Percentiles rank a stretch among this genome's conserved stretches.
These are phyloP conservation scores for Heterochromis multidens DNA, from an alignment of 2,113 vertebrate genomes.

Conservation along the genomic window DNA sequence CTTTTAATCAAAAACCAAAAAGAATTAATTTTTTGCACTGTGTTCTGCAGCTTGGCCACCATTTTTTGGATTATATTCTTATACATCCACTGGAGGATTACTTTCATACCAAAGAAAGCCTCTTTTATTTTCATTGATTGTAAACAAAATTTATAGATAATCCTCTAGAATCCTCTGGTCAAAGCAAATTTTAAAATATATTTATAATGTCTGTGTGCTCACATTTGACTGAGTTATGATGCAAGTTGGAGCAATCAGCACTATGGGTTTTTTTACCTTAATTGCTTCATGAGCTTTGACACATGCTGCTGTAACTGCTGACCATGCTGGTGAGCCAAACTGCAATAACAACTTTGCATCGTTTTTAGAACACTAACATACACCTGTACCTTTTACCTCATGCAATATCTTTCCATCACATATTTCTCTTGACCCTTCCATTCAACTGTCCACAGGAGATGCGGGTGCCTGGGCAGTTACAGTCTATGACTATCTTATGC, in stretches of 20 bases:
- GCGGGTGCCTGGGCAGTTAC: too few relatives aligned
- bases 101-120: too few relatives aligned
- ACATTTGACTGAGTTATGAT: not conserved
- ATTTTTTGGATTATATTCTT: too few relatives aligned
- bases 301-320: not conserved
- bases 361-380: fast-evolving
- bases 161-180: too few relatives aligned
- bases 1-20: too few relatives aligned
- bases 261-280: not conserved
- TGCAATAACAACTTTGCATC: not conserved
- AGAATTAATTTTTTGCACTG: too few relatives aligned
- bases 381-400: not conserved
- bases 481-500: too few relatives aligned
- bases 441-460: not conserved
- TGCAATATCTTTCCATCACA: not conserved
- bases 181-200: too few relatives aligned
- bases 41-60: too few relatives aligned
- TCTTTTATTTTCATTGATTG: too few relatives aligned
- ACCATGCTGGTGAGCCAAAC: not conserved
- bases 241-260: not conserved
- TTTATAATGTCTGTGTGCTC: not conserved
- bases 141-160: too few relatives aligned
- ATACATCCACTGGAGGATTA: too few relatives aligned
- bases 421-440: not conserved
- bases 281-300: not conserved